These are phyloP conservation scores for Ceratosolen solmsi DNA, from an alignment of 1,140 invertebrate species.

Conservation along the genomic window DNA sequence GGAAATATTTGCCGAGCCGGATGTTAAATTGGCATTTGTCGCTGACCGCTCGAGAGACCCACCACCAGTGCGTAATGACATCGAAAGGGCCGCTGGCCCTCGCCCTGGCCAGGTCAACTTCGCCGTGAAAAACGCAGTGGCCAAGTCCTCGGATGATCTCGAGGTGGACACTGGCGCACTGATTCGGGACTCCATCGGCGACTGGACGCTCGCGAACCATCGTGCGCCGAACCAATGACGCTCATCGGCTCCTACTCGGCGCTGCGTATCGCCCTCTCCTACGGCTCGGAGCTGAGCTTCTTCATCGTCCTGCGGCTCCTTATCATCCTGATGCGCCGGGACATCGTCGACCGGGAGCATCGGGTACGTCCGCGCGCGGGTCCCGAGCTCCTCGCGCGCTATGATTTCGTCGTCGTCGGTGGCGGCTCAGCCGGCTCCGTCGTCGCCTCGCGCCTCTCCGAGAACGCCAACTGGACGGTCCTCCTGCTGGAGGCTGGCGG, in stretches of 20 bases:
- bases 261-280: conserved; percentile 74
- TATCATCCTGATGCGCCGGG: conserved; percentile 77
- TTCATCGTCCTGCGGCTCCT: conserved; percentile 76
- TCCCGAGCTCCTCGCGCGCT: conserved; percentile 73
- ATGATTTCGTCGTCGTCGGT: conserved; percentile 87
- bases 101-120: too few relatives aligned
- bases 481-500: conserved; percentile 86
- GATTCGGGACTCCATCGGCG: background rate
- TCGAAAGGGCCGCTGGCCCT: too few relatives aligned
- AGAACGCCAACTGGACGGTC: conserved; percentile 80
- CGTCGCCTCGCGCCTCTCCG: conserved; percentile 83
- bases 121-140: too few relatives aligned
- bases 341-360: conserved; percentile 79
- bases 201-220: background rate
- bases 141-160: too few relatives aligned
- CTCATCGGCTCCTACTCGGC: conserved; percentile 65
- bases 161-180: too few relatives aligned
- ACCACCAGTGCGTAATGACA: background rate
- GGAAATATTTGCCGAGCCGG: too few relatives aligned
- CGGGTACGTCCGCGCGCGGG: conserved; percentile 73
- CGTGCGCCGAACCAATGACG: conserved; percentile 22
- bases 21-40: too few relatives aligned
- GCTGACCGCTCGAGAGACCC: too few relatives aligned
- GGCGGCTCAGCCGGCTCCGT: conserved; percentile 89
- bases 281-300: conserved; percentile 77